Conservation (phyloP, 2,888 invertebrate species). For the Brassicogethes aeneus region DNA sequence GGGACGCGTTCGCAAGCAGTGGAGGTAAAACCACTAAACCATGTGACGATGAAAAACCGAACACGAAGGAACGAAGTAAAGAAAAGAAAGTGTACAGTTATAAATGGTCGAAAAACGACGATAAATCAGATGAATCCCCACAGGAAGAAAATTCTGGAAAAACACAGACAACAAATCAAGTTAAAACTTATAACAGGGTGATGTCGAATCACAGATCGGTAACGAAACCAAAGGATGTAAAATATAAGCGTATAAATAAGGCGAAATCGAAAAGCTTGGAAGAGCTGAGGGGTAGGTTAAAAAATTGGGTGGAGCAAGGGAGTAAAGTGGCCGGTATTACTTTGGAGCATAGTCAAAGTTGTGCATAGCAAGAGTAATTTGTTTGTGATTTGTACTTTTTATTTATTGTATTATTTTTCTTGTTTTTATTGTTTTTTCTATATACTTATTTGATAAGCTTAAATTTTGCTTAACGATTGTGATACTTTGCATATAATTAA, state of each 20-base stretch:
- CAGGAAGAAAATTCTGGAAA: slow-evolving; percentile 34
- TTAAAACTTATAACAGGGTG: slow-evolving; percentile 60
- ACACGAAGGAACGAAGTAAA: slow-evolving; percentile 22
- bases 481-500: neutral
- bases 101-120: slow-evolving; percentile 23
- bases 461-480: neutral
- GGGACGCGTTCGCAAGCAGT: slow-evolving; percentile 37
- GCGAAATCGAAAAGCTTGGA: slow-evolving; percentile 84
- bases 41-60: slow-evolving; percentile 20
- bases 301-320: slow-evolving; percentile 80
- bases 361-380: slow-evolving; percentile 27
- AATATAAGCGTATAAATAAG: slow-evolving; percentile 84
- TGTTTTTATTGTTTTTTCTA: neutral
- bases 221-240: slow-evolving; percentile 84
- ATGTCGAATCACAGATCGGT: slow-evolving; percentile 88
- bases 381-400: slow-evolving; percentile 8
- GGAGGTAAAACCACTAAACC: slow-evolving; percentile 29
- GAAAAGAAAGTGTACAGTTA: slow-evolving; percentile 24
- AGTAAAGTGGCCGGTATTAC: slow-evolving; percentile 58
- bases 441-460: neutral
- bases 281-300: slow-evolving; percentile 70
- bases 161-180: slow-evolving; percentile 40
- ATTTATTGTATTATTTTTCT: neutral
- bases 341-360: slow-evolving; percentile 53
- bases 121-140: slow-evolving; percentile 13